Evolutionary conservation across 1,140 invertebrate species (phyloP).

Genomic region (Diploscapter pachys): DNA sequence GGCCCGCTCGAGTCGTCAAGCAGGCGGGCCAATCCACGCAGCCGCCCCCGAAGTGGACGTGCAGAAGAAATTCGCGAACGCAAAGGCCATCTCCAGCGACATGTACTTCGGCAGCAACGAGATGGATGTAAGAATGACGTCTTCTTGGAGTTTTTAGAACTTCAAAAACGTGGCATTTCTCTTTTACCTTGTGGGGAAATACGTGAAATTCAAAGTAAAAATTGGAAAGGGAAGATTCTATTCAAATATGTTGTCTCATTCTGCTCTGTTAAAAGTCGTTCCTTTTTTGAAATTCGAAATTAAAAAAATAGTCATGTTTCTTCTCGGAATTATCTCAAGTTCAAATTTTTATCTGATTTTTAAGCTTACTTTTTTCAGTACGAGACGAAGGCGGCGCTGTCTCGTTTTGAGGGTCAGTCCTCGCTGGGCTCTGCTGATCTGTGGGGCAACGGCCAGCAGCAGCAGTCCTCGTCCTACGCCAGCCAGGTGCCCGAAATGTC

Average conservation of each 20-base stretch:
- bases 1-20: background rate
- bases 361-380: constrained; percentile 61
- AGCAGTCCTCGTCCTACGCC: constrained; percentile 14
- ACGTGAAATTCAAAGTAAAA: no score
- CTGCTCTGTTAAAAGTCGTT: no score
- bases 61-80: constrained; percentile 61
- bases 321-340: background rate
- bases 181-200: no score
- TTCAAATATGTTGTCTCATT: no score
- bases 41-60: constrained; percentile 33
- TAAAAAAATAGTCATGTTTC: no score
- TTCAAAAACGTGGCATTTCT: no score
- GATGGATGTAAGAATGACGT: constrained; percentile 64
- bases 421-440: constrained; percentile 93
- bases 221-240: no score
- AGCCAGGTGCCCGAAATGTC: constrained; percentile 74
- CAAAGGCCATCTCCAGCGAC: constrained; percentile 94
- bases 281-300: no score
- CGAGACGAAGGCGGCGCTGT: constrained; percentile 70
- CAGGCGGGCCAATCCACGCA: background rate
- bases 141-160: background rate
- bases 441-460: constrained; percentile 69
- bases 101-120: constrained; percentile 82
- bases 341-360: background rate
- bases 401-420: constrained; percentile 79